Evolutionary conservation across 2,113 vertebrate species (phyloP), one percentile per base, ranked within the genome.

Genomic region (Erpornis zantholeuca): DNA sequence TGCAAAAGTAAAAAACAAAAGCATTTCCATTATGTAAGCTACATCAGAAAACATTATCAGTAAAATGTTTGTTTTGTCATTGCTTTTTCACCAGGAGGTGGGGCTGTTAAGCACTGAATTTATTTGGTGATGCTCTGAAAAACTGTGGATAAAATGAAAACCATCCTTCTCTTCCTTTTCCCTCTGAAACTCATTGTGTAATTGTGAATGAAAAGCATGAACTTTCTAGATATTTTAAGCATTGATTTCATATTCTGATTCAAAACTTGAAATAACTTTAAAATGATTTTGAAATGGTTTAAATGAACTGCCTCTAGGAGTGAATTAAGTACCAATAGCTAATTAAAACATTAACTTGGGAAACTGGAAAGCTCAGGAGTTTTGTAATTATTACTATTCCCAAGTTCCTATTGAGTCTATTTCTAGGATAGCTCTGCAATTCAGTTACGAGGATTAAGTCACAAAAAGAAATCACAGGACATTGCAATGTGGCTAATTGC

Each of bases 301-400:
- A 94, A 89, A 90, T 83, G 38, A 87, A 73, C 33, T 83, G 52
- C 88, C 33, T 94, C 45, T 69, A 52, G 71, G 63, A 93, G 22
- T 65, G 84, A 96, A 85, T 86, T 96, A 89, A 82, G 27, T 86
- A 70, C 83, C 54, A 94, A 68, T 25, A 92, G 61, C 91, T 96
- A 96, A 95, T 97, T 96, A 96, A 96, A 94, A 84, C 90, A 77
- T 93, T 97, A 96, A 91, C 82, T 86, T 82, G 75, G 49, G 53
- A 89, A 59, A 83, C 82, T 95, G 88, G 73, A 90, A 95, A 87
- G 21, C 94, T 96, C 93, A 47, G 44, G 92, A 86, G 79, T 14
- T 76, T 97, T 93, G 69, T 91, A 96, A 94, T 97, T 96, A 95
- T 95, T 88, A 61, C 91, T 94, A 94, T 95, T 96, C 91, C 83